A percentile compares a stretch with the other conserved stretches of the same genome.
Conservation (phyloP, 2,113 vertebrate genomes). For the Gallinago jamesoni region DNA sequence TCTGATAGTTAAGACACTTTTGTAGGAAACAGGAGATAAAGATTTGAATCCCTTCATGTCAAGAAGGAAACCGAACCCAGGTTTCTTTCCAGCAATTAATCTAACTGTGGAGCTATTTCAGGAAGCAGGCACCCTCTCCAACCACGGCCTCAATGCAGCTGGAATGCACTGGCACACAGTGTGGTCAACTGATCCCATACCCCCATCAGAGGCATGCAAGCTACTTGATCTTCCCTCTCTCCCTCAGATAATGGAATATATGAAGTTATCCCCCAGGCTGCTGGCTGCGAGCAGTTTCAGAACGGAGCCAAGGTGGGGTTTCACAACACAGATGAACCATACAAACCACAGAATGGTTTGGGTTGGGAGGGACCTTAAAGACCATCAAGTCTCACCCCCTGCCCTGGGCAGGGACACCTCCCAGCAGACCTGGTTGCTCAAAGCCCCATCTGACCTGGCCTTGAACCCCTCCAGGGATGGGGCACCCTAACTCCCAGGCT, state of each 20-base stretch:
- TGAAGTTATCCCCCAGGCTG: neutral
- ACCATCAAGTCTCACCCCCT: too few relatives aligned
- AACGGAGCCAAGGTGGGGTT: neutral
- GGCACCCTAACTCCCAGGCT: neutral
- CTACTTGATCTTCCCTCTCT: neutral
- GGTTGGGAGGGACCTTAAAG: too few relatives aligned
- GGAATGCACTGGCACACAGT: neutral
- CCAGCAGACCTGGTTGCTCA: too few relatives aligned
- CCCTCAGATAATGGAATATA: neutral
- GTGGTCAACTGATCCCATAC: neutral
- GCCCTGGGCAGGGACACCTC: too few relatives aligned
- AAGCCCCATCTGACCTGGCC: too few relatives aligned
- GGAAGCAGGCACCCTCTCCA: neutral
- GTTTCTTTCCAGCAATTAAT: neutral
- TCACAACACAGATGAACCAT: neutral
- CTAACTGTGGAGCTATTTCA: neutral
- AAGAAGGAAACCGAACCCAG: neutral
- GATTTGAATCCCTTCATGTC: neutral
- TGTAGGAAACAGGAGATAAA: neutral
- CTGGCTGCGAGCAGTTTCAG: neutral
- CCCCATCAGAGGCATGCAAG: neutral
- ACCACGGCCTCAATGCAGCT: neutral
- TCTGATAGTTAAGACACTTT: neutral
- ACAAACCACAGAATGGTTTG: too few relatives aligned
- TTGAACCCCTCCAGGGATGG: too few relatives aligned